These are phyloP conservation scores for Mirza zaza DNA, from an alignment of 2,113 vertebrate species.

Conservation along the genomic window DNA sequence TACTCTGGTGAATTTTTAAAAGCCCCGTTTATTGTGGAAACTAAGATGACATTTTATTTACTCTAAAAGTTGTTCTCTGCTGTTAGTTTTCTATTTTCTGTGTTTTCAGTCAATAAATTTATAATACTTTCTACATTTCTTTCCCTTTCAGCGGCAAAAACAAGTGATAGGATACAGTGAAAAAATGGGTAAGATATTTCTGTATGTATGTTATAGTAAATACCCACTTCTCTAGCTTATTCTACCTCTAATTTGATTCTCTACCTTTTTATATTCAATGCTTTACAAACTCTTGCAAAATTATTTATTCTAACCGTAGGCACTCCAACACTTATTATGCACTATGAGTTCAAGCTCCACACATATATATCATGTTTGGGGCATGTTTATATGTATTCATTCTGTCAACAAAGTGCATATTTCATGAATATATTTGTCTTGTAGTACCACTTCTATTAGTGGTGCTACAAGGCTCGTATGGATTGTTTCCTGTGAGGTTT, in stretches of 20 bases:
- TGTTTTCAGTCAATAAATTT: conserved; percentile 20
- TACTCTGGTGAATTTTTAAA: conserved; percentile 65
- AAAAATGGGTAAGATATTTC: not conserved
- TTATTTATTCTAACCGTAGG: not conserved
- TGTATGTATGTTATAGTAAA: not conserved
- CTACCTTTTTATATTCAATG: not conserved
- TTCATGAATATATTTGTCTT: not conserved
- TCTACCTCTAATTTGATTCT: not conserved
- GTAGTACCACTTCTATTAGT: not conserved
- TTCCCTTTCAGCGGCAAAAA: not conserved
- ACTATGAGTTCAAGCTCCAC: not conserved
- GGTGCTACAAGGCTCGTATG: not conserved
- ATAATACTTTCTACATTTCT: not conserved
- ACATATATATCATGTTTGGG: not conserved
- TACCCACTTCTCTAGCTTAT: not conserved
- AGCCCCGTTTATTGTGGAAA: conserved; percentile 8
- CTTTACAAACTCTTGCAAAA: not conserved
- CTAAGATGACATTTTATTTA: conserved; percentile 23
- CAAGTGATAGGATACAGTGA: not conserved
- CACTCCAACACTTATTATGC: not conserved
- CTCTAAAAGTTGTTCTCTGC: not conserved
- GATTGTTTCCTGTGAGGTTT: conserved; percentile 21
- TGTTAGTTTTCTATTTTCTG: not conserved
- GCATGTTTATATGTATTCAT: not conserved
- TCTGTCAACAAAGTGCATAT: not conserved